Evolutionary conservation across 2,797 vertebrate species (phyloP), one percentile per base, ranked within the genome.

Genomic region (Masticophis lateralis): DNA sequence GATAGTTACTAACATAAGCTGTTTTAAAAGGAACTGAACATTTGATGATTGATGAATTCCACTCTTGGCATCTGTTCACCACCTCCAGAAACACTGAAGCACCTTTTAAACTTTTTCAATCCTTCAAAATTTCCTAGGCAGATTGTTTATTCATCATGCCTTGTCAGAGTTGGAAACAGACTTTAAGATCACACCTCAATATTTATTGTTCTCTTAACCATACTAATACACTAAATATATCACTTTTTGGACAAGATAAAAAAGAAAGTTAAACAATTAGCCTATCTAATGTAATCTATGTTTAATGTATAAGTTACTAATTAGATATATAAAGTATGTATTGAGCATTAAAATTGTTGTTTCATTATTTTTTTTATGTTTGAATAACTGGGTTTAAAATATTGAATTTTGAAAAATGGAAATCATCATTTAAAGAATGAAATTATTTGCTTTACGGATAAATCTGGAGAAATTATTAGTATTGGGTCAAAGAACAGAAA

Each of bases 401-500:
- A 59, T 51, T 57, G 5, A 11, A 28, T 53, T 28, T 87, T 87
- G 56, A 60, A 89, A 59, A 51, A 55, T 60, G 32, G n/a, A 86
- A 8, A 51, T 16, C 4, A 90, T 32, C 43, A 27, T 69, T 43
- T 13, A 59, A 25, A 20, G 25, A 25, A 55, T 55, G 10, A 74
- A 88, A 86, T 25, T 66, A 22, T 43, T 53, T 88, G 43, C 87
- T 88, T 53, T 92, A 14, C 56, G 25, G n/a, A 91, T 89, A 93
- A 4, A 1, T 1, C 61, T 88, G 37, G 32, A 37, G 7, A 55
- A 74, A 91, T 88, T 55, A 27, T 37, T 88, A n/a, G 43, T 79
- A 2, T 7, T 89, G 25, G 13, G 37, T 92, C 90, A 95, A 95
- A 92, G n/a, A 93, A 12, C 20, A 90, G 56, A 91, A 94, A n/a